Evolutionary conservation across 2,888 invertebrate genomes (phyloP).

Genomic region (Spisula solida): DNA sequence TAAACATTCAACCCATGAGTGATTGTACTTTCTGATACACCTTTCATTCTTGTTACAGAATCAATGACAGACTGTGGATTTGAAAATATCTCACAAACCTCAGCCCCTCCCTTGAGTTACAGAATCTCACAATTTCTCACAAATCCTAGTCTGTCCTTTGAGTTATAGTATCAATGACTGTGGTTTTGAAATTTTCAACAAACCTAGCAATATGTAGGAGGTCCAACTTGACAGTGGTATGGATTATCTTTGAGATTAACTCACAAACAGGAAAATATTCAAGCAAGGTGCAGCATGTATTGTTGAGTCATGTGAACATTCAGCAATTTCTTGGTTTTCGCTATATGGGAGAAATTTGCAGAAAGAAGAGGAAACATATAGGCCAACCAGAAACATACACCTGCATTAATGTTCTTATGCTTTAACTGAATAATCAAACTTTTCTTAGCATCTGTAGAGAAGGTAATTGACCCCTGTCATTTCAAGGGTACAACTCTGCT

Average conservation of each 20-base stretch:
- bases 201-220: too few relatives aligned
- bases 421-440: constrained; percentile 36
- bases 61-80: too few relatives aligned
- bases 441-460: constrained; percentile 32
- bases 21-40: too few relatives aligned
- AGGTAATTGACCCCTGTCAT: constrained; percentile 45
- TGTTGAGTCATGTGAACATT: background rate
- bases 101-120: too few relatives aligned
- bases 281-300: background rate
- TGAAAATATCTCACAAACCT: too few relatives aligned
- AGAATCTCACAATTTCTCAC: too few relatives aligned
- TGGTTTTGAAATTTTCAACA: too few relatives aligned
- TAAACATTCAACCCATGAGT: too few relatives aligned
- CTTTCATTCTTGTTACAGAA: too few relatives aligned
- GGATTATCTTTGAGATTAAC: background rate
- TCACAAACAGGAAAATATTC: background rate
- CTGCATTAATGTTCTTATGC: constrained; percentile 31
- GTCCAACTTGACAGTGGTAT: background rate
- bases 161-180: too few relatives aligned
- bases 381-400: constrained; percentile 20
- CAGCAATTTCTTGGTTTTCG: background rate
- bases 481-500: constrained; percentile 37
- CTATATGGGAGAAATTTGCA: background rate
- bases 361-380: background rate
- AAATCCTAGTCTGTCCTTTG: too few relatives aligned